These are phyloP conservation scores for Diadumene lineata DNA, from an alignment of 92 coral and sea anemone species.

Conservation along the genomic window DNA sequence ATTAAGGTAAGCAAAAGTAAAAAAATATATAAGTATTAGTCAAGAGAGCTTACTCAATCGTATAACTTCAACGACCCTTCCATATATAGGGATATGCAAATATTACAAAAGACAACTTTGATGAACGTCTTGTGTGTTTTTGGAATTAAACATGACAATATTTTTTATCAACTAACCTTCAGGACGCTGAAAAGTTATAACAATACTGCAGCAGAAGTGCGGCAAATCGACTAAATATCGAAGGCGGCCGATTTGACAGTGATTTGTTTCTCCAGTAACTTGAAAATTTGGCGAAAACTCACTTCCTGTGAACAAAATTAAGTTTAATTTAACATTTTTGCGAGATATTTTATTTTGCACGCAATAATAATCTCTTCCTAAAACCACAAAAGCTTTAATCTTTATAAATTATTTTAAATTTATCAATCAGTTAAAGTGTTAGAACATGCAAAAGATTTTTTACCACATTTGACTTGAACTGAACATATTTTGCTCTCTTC, in stretches of 20 bases:
- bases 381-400: neutral
- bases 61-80: no score
- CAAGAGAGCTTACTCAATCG: no score
- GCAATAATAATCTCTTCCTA: neutral
- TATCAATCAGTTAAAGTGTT: neutral
- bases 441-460: neutral
- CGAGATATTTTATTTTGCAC: neutral
- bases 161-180: conserved; percentile 50
- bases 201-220: conserved; percentile 62
- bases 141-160: neutral
- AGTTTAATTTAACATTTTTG: no score
- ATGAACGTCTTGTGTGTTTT: neutral
- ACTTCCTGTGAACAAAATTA: conserved; percentile 47
- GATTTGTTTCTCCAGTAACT: conserved; percentile 76
- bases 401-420: neutral
- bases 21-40: no score
- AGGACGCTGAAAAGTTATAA: conserved; percentile 56
- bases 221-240: conserved; percentile 82
- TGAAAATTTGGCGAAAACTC: conserved; percentile 67
- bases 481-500: conserved; percentile 39
- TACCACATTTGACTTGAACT: conserved; percentile 71
- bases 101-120: neutral
- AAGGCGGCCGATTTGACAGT: conserved; percentile 83
- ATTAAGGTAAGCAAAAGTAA: no score
- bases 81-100: neutral